Conservation (phyloP, 2,113 vertebrate genomes). For the Nansenia antarctica region DNA sequence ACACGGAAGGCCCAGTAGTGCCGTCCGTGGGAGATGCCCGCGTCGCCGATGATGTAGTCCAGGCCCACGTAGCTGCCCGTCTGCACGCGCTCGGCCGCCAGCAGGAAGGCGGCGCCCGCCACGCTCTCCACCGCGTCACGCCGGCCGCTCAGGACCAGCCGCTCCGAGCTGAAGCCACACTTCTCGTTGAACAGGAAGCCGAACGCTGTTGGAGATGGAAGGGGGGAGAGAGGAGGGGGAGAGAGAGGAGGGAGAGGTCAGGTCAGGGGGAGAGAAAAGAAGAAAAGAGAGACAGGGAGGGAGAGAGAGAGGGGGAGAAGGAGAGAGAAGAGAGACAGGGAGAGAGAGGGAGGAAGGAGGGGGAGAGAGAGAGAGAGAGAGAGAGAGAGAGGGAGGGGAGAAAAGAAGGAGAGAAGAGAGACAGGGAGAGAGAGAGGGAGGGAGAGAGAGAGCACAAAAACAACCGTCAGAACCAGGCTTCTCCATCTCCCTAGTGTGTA, state of each 20-base stretch:
- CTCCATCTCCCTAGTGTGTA: no score
- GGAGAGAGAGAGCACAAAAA: no score
- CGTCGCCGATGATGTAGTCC: slow-evolving; percentile 93
- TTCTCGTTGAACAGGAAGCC: slow-evolving; percentile 94
- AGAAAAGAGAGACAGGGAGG: neutral
- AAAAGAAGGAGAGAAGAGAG: neutral
- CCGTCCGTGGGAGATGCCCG: slow-evolving; percentile 87
- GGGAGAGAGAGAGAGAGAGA: neutral
- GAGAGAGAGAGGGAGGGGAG: neutral
- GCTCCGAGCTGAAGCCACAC: slow-evolving; percentile 90
- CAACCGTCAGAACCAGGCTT: no score
- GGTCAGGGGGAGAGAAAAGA: neutral
- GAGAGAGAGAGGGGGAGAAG: neutral
- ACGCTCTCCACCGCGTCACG: slow-evolving; percentile 88
- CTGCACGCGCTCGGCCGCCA: slow-evolving; percentile 88
- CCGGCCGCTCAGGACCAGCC: slow-evolving; percentile 80
- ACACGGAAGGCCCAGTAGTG: slow-evolving; percentile 95
- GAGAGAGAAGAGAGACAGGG: no score
- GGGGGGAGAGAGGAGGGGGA: neutral
- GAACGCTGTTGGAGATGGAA: slow-evolving; percentile 76
- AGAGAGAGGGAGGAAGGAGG: neutral
- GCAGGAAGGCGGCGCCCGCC: slow-evolving; percentile 85
- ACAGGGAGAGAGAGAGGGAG: no score
- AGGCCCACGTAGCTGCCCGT: slow-evolving; percentile 86
- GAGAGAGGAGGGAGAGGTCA: neutral